phyloP scores from a whole-genome alignment of 2,888 invertebrate species.

The Cephus sareptanus region DNA sequence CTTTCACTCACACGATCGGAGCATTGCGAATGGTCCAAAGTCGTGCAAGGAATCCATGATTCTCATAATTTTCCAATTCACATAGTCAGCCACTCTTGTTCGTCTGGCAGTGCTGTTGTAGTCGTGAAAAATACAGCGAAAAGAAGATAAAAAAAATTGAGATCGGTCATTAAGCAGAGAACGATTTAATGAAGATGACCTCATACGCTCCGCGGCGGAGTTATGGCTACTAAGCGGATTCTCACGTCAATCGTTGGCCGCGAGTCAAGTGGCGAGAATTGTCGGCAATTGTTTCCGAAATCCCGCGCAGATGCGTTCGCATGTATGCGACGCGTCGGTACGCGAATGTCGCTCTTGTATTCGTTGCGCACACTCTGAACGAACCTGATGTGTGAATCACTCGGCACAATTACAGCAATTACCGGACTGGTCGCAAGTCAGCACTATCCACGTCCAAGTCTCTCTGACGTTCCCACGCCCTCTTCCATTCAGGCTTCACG shows the following conservation, averaged over 20 bases:
- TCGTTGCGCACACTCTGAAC: conserved; percentile 11
- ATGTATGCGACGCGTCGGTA: conserved; percentile 31
- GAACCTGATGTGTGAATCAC: conserved; percentile 66
- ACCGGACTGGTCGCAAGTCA: conserved; percentile 54
- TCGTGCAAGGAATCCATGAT: too few relatives aligned
- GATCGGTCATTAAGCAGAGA: conserved; percentile 64
- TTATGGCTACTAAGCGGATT: conserved; percentile 60
- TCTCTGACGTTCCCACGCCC: conserved; percentile 64
- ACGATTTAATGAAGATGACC: conserved; percentile 67
- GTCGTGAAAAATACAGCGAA: neutral
- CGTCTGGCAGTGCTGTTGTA: neutral
- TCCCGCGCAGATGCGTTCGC: conserved; percentile 61
- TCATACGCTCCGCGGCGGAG: conserved; percentile 59
- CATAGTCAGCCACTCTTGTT: neutral
- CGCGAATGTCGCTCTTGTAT: conserved; percentile 28
- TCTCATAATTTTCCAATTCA: neutral
- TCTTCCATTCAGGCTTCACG: conserved; percentile 62
- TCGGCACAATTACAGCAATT: conserved; percentile 66
- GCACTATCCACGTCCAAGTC: conserved; percentile 52
- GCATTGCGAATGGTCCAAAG: neutral
- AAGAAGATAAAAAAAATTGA: conserved; percentile 50
- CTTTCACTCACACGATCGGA: neutral
- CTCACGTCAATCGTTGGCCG: conserved; percentile 65
- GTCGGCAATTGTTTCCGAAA: conserved; percentile 67
- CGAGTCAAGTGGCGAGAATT: conserved; percentile 66